Evolutionary conservation across 2,888 invertebrate genomes (phyloP).

Genomic region (Tanaodytes sp.): DNA sequence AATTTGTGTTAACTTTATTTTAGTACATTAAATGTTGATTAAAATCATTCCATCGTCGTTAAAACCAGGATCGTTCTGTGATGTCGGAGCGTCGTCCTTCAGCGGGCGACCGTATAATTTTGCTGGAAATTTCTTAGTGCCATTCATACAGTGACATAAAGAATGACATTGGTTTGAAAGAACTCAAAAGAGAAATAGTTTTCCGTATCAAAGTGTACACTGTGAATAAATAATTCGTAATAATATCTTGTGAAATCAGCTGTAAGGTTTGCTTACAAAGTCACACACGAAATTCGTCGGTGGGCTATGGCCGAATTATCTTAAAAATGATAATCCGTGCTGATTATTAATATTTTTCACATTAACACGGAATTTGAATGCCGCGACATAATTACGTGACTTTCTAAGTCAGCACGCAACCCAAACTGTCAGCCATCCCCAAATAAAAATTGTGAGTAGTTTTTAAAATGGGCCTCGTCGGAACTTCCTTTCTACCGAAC

Average conservation of each 20-base stretch:
- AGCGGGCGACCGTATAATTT: conserved; percentile 46
- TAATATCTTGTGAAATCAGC: conserved; percentile 38
- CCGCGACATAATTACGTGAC: too few relatives aligned
- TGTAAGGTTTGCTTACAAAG: conserved; percentile 32
- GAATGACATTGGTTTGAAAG: conserved; percentile 36
- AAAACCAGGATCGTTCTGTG: conserved; percentile 22
- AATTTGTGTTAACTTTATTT: too few relatives aligned
- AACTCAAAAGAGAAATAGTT: conserved; percentile 29
- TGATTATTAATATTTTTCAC: too few relatives aligned
- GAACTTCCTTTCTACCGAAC: too few relatives aligned
- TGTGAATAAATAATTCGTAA: conserved; percentile 38
- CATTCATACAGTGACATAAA: conserved; percentile 43
- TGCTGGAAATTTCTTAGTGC: conserved; percentile 29
- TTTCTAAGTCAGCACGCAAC: conserved; percentile 11
- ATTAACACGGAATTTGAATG: too few relatives aligned
- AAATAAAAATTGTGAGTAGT: too few relatives aligned
- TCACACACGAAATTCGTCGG: conserved; percentile 36
- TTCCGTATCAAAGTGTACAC: conserved; percentile 39
- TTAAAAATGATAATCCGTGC: too few relatives aligned
- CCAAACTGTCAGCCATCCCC: conserved; percentile 14
- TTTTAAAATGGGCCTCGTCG: too few relatives aligned
- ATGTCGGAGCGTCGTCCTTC: conserved; percentile 35
- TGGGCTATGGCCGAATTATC: too few relatives aligned
- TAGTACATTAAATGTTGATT: conserved; percentile 11
- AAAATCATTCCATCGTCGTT: conserved; percentile 31